Evolutionary conservation across 2,888 invertebrate species (phyloP).

Genomic region (Nectonema munidae): DNA sequence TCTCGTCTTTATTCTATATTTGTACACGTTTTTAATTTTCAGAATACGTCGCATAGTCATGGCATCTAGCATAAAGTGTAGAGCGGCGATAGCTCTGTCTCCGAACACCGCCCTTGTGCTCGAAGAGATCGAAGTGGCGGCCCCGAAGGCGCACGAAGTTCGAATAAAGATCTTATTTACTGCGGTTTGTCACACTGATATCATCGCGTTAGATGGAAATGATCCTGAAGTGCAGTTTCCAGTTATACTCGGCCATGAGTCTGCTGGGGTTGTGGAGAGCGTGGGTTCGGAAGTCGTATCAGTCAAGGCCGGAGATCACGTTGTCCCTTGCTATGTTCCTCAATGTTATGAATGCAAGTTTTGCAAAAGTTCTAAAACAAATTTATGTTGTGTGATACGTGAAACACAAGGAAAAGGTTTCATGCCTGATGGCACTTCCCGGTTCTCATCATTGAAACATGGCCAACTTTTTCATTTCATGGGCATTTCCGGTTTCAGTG

Average conservation of each 20-base stretch:
- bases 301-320: constrained; percentile 56
- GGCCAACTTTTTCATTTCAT: constrained; percentile 58
- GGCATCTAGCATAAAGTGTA: constrained; percentile 69
- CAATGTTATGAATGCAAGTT: constrained; percentile 87
- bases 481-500: constrained; percentile 77
- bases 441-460: constrained; percentile 35
- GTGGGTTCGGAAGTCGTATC: constrained; percentile 59
- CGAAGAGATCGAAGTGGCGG: constrained; percentile 66
- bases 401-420: constrained; percentile 38
- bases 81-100: constrained; percentile 84
- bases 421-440: constrained; percentile 59
- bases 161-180: constrained; percentile 32
- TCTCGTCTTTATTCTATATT: too few species aligned
- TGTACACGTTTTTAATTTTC: too few species aligned
- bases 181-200: constrained; percentile 65
- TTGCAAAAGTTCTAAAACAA: constrained; percentile 71
- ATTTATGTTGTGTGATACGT: constrained; percentile 63
- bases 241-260: constrained; percentile 73
- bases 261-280: constrained; percentile 69
- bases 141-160: constrained; percentile 64
- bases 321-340: constrained; percentile 77
- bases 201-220: constrained; percentile 35
- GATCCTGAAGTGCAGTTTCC: constrained; percentile 73
- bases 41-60: too few species aligned
- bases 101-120: constrained; percentile 52